Conservation (phyloP, 2,888 invertebrate species). For the Xiphydria camelus region DNA sequence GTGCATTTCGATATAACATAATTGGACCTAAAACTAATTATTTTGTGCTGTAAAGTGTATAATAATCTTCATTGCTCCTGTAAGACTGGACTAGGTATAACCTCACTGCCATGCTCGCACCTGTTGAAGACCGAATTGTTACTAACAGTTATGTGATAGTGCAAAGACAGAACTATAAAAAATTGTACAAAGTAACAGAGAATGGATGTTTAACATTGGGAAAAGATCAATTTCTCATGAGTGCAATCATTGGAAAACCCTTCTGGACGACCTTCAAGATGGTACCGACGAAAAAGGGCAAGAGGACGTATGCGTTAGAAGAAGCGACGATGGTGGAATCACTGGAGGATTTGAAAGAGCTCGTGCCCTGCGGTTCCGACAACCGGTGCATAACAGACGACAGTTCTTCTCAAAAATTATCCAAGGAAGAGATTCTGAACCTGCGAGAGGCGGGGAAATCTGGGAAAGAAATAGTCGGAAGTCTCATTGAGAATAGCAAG, state of each 20-base stretch:
- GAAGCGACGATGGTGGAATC: conserved; percentile 64
- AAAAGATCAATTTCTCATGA: conserved; percentile 71
- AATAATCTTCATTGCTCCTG: too few species aligned
- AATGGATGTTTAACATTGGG: conserved; percentile 70
- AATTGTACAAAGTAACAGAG: conserved; percentile 72
- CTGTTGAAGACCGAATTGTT: conserved; percentile 62
- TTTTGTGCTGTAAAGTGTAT: too few species aligned
- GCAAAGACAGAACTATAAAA: conserved; percentile 77
- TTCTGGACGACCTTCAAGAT: conserved; percentile 79
- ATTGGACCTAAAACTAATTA: too few species aligned
- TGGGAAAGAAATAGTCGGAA: conserved; percentile 82
- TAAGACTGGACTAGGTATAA: too few species aligned
- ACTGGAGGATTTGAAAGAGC: conserved; percentile 67
- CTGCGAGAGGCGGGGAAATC: conserved; percentile 76
- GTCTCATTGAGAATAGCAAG: conserved; percentile 86
- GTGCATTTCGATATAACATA: too few species aligned
- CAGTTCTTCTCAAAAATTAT: conserved; percentile 79
- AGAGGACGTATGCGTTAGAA: conserved; percentile 61
- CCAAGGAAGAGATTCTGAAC: conserved; percentile 79
- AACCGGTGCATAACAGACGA: conserved; percentile 83
- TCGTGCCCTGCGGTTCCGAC: conserved; percentile 71
- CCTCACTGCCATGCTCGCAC: too few species aligned
- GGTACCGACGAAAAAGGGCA: conserved; percentile 63
- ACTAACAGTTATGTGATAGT: conserved; percentile 75
- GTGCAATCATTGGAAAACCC: conserved; percentile 68